phyloP scores from a whole-genome alignment of 1,140 invertebrate species.

The Pogonomyrmex californicus region DNA sequence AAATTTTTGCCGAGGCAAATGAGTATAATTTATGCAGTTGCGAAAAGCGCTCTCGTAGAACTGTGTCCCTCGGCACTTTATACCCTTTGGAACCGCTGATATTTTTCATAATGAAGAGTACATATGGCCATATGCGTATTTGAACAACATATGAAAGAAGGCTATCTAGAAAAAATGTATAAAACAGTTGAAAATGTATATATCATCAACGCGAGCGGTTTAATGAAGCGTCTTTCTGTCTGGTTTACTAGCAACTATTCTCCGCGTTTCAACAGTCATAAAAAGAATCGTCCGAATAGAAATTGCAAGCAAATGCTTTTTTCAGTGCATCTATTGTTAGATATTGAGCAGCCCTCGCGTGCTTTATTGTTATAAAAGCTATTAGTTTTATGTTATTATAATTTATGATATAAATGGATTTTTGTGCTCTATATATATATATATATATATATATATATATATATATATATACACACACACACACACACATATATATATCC shows the following conservation, averaged over 20 bases:
- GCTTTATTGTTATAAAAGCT: background rate
- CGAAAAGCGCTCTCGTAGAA: constrained; percentile 40
- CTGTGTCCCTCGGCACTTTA: constrained; percentile 12
- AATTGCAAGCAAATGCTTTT: constrained; percentile 21
- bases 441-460: no score
- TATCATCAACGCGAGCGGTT: constrained; percentile 31
- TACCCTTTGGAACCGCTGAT: constrained; percentile 42
- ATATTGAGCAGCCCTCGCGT: background rate
- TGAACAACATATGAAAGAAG: constrained; percentile 43
- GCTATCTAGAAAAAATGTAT: constrained; percentile 20
- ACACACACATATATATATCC: no score
- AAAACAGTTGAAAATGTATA: constrained; percentile 27
- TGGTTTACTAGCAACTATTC: constrained; percentile 40
- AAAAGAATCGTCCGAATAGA: constrained; percentile 13
- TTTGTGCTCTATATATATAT: no score
- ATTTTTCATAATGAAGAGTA: constrained; percentile 59
- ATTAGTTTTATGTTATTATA: background rate
- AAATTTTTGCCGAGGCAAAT: constrained; percentile 39
- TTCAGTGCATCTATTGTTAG: constrained; percentile 1
- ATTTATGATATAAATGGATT: background rate
- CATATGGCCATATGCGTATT: constrained; percentile 35
- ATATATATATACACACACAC: no score
- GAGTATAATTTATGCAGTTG: constrained; percentile 39
- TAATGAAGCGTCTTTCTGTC: constrained; percentile 58
- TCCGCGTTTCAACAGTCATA: background rate